Evolutionary conservation across 2,888 invertebrate genomes (phyloP).

Genomic region (Polietes domitor): DNA sequence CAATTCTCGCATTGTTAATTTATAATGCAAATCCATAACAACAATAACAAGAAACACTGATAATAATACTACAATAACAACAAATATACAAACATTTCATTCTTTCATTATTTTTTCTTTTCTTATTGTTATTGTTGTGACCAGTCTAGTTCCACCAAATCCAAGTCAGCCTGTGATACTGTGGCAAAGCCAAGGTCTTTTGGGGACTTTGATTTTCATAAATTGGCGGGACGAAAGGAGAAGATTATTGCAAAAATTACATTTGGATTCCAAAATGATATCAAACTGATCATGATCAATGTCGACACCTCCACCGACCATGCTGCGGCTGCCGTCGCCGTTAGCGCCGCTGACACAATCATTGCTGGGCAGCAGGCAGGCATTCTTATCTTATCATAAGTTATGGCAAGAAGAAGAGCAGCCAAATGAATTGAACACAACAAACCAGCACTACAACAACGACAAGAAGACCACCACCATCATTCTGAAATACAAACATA

Average conservation of each 20-base stretch:
- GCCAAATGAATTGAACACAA: slow-evolving; percentile 44
- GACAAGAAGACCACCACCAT: not conserved
- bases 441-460: not conserved
- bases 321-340: not conserved
- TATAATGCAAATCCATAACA: not conserved
- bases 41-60: not conserved
- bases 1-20: not conserved
- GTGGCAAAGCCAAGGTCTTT: slow-evolving; percentile 5
- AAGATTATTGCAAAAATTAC: too few species aligned
- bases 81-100: not conserved
- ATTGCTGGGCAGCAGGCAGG: too few species aligned
- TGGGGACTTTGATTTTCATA: not conserved
- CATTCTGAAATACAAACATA: not conserved
- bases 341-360: not conserved
- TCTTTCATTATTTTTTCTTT: not conserved
- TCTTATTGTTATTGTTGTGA: not conserved
- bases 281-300: not conserved
- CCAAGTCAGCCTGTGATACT: not conserved
- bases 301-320: not conserved
- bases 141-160: not conserved
- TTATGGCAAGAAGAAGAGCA: slow-evolving; percentile 30
- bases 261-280: too few species aligned
- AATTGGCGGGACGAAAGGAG: too few species aligned
- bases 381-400: slow-evolving; percentile 59
- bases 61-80: not conserved